A percentile compares a stretch with the other conserved stretches of the same genome.
These are phyloP conservation scores for Falco punctatus DNA, from an alignment of 2,113 vertebrate genomes.

Conservation along the genomic window DNA sequence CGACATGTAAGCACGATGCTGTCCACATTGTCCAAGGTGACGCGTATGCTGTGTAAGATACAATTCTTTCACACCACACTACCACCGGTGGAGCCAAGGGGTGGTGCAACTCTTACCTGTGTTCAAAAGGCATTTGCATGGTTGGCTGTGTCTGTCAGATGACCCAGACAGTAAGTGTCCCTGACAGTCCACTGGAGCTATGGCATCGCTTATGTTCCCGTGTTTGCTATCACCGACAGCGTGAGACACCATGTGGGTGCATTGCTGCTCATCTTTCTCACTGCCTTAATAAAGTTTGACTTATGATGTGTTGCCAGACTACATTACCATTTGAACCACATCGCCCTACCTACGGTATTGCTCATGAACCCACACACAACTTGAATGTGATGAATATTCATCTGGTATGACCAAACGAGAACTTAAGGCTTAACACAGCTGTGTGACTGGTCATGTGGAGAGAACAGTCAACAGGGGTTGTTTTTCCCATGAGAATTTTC, in stretches of 20 bases:
- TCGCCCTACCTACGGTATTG: not conserved
- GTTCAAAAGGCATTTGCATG: not conserved
- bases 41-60: not conserved
- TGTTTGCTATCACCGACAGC: accelerated
- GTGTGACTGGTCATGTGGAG: not conserved
- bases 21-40: not conserved
- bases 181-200: not conserved
- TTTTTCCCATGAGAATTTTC: not conserved
- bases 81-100: not conserved
- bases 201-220: not conserved
- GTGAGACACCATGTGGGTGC: not conserved
- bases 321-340: not conserved
- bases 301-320: not conserved
- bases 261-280: not conserved
- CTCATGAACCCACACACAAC: accelerated
- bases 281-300: not conserved
- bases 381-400: not conserved
- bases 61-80: not conserved
- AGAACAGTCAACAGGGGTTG: not conserved
- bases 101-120: not conserved
- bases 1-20: not conserved
- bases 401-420: not conserved
- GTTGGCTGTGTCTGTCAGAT: not conserved
- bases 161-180: not conserved
- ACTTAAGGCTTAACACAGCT: accelerated